Base-by-base conservation (phyloP, 1,140 invertebrate species). In the Sarcophaga bullata region DNA sequence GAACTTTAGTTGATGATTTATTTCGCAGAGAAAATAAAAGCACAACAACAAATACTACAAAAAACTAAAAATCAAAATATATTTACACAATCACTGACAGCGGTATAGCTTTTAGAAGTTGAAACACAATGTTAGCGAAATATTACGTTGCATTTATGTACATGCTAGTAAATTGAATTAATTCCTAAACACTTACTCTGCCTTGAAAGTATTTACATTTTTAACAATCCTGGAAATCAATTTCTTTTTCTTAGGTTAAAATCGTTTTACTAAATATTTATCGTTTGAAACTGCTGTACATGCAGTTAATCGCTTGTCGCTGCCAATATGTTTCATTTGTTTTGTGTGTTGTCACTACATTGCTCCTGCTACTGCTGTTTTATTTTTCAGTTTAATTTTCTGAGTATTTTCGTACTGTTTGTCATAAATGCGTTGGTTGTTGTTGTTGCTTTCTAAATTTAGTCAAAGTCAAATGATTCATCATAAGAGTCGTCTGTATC, bases 401-500 rank as follows among this genome's bases (percentile, higher is more conserved):
- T 58, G 54, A n/a, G 15, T 62, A 19, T 68, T 9, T 68, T 19
- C 7, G 62, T 68, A 68, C 17, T 68, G 62, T 68, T 68, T 68
- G 62, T 68, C 62, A 68, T 25, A 68, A 68, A 68, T 19, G 62
- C 25, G 25, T 37, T 37, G 1, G 25, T 37, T 37, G 25, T 37
- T 84, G 81, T 82, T 86, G 80, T 82, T 62, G 82, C 80, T 84
- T 84, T 87, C 86, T 89, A 88, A 87, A 84, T 89, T 88, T 89
- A 89, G 87, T 87, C 88, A 84, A 82, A 84, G 81, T 81, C 82
- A 83, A 83, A 72, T 83, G 82, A 83, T 49, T 83, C 82, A 83
- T 83, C 25, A 68, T 73, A 17, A 52, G n/a, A 49, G 81, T 19
- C 48, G 49, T 15, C 49, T 1, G 25, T 37, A 37, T 37, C 25